These are phyloP conservation scores for Craniophora ligustri DNA, from an alignment of 2,888 invertebrate genomes.

Conservation along the genomic window DNA sequence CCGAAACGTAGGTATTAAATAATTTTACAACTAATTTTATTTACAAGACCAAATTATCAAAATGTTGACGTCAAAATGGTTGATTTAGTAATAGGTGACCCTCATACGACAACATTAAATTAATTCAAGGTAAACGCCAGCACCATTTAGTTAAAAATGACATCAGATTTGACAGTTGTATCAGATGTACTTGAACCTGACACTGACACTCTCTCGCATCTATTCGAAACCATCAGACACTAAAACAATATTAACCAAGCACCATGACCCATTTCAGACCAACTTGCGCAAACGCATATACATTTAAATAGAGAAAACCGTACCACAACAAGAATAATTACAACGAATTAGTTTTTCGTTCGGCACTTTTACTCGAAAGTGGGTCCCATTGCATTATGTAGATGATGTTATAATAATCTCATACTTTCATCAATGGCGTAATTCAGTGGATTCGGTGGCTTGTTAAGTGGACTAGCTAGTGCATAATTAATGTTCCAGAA, in stretches of 20 bases:
- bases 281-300: conserved; percentile 31
- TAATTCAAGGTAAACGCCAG: conserved; percentile 3
- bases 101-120: not conserved
- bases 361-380: conserved; percentile 50
- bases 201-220: conserved; percentile 5
- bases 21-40: too few relatives aligned
- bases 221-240: conserved; percentile 6
- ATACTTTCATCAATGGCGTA: conserved; percentile 60
- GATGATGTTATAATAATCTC: conserved; percentile 58
- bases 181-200: conserved; percentile 18
- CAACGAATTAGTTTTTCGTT: conserved; percentile 37
- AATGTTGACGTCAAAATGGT: not conserved
- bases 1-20: too few relatives aligned
- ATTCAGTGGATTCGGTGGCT: conserved; percentile 48
- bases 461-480: conserved; percentile 42
- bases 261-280: conserved; percentile 38
- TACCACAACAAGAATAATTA: conserved; percentile 32
- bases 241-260: conserved; percentile 20
- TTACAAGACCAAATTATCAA: not conserved
- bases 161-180: conserved; percentile 17
- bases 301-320: conserved; percentile 39
- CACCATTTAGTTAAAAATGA: conserved; percentile 3
- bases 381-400: conserved; percentile 52
- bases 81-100: not conserved
- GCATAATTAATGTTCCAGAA: conserved; percentile 43